Conservation (phyloP, 1,140 invertebrate species). For the Achatina immaculata region DNA sequence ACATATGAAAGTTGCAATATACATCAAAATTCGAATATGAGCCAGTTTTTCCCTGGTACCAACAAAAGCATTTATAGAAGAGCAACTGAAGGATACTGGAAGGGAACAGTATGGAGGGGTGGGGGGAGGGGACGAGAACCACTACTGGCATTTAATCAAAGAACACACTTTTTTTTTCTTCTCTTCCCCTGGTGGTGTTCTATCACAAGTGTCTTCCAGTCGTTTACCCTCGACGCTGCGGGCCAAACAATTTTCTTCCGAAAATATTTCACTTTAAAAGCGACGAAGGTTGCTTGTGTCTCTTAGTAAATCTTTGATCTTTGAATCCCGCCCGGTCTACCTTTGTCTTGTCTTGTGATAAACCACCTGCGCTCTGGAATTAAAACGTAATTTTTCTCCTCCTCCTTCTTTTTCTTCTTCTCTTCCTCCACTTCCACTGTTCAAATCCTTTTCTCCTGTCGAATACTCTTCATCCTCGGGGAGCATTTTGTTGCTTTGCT, state of each 20-base stretch:
- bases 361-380: conserved; percentile 11
- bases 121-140: no score
- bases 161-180: conserved; percentile 19
- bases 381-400: conserved; percentile 15
- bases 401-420: no score
- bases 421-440: no score
- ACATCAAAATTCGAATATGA: no score
- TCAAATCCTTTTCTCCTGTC: background rate
- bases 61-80: no score
- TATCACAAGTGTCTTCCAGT: conserved; percentile 4
- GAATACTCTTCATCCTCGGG: background rate
- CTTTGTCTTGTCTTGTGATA: conserved; percentile 14
- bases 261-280: conserved; percentile 10
- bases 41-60: no score
- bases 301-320: conserved; percentile 5
- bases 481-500: background rate
- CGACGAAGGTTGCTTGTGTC: conserved; percentile 14
- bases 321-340: background rate
- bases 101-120: no score
- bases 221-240: conserved; percentile 5
- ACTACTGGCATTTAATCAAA: background rate
- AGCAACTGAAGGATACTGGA: no score
- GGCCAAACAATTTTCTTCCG: conserved; percentile 16
- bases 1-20: no score
- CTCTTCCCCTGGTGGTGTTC: background rate